Conservation (phyloP, 2,113 vertebrate species). For the Paramisgurnus dabryanus region DNA sequence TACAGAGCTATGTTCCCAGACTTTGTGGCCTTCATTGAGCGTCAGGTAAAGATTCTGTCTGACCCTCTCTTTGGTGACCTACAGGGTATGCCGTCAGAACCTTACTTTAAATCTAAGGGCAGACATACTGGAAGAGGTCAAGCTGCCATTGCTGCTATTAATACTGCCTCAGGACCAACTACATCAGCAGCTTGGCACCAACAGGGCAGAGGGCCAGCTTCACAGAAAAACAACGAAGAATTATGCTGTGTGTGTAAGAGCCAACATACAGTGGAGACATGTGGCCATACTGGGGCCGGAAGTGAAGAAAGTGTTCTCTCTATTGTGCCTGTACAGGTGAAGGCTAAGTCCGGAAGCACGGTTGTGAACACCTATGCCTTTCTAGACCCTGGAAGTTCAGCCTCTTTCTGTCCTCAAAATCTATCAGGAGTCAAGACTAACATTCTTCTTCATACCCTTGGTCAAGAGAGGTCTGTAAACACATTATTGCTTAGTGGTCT, state of each 20-base stretch:
- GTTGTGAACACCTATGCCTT: conserved; percentile 21
- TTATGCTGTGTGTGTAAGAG: neutral
- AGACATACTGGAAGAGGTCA: too few species aligned
- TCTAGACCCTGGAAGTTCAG: conserved; percentile 12
- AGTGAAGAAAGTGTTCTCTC: neutral
- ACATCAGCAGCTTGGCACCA: too few species aligned
- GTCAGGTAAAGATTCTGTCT: too few species aligned
- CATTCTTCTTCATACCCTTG: conserved; percentile 18
- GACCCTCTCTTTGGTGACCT: too few species aligned
- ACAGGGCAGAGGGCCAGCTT: too few species aligned
- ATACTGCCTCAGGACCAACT: too few species aligned
- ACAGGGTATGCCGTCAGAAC: too few species aligned
- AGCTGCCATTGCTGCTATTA: too few species aligned
- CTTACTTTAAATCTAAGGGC: too few species aligned
- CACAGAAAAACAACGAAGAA: neutral
- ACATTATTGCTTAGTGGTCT: conserved; percentile 1
- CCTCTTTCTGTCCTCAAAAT: neutral
- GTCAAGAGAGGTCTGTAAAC: conserved; percentile 5
- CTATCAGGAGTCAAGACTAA: neutral
- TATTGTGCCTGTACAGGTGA: conserved; percentile 19
- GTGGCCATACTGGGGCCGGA: conserved; percentile 24
- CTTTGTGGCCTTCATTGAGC: too few species aligned
- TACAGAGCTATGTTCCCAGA: too few species aligned
- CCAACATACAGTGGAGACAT: conserved; percentile 4
- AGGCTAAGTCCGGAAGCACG: neutral